Base-by-base conservation (phyloP, 2,113 vertebrate genomes). In the Ploceus nigricollis region DNA sequence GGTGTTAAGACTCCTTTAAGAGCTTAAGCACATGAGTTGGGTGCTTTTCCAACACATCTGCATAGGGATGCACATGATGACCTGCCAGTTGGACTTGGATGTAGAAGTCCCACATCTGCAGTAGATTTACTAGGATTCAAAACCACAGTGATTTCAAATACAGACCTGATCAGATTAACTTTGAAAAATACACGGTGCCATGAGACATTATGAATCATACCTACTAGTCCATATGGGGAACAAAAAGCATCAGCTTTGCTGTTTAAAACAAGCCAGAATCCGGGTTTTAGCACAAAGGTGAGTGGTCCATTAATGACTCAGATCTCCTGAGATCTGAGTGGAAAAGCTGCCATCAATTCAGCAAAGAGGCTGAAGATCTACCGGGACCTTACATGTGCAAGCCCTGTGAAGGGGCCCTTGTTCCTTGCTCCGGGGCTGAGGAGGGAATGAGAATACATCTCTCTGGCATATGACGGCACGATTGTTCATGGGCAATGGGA, bases 61-160 rank as follows among this genome's bases (percentile, higher is more conserved):
- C 87, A 69, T 21, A 47, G 77, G 63, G 94, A 95, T 72, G 82
- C 57, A 87, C 89, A 57, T 33, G 72, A 61, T 82, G 87, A 96
- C 82, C 89, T 94, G 90, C 90, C 93, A 90, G 75, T 10, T 95
- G 84, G 91, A 84, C 70, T 78, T 82, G 65, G 57, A 87, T 78
- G 48, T 21, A 84, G 70, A 87, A 94, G 63, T 70, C 78, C 60
- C 78, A 93, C 93, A 96, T 96, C 91, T 96, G 93, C 58, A 91
- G 84, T 50, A 93, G 66, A 95, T 96, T 94, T 88, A 68, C 44
- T 82, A 12, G 50, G 66, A 65, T 85, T 87, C 63, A 77, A 85
- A 93, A 76, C 1, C 58, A 65, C 61, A 54, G 14, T 87, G 90
- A 72, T 93, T 93, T 91, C 50, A 94, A 88, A 90, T 44, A 51